Percentiles rank a stretch among this genome's conserved stretches.
Conservation (phyloP, 2,797 vertebrate genomes). For the Ciconia nigra region DNA sequence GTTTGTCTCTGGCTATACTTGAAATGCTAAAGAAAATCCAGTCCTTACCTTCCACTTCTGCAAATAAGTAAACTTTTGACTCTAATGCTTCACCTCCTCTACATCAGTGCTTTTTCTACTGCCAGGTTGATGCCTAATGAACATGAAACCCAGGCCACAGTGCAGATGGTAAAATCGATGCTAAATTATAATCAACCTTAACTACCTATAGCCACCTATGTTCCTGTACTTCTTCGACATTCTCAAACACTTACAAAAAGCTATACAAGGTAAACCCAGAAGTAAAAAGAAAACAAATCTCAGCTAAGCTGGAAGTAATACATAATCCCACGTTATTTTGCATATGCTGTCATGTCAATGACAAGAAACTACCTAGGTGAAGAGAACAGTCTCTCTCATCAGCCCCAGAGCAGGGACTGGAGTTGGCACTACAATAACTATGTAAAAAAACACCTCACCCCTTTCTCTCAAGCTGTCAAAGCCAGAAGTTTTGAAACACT, state of each 20-base stretch:
- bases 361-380: background rate
- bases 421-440: background rate
- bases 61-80: background rate
- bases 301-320: background rate
- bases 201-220: accelerated
- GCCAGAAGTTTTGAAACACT: background rate
- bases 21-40: background rate
- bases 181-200: background rate
- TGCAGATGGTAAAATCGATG: background rate
- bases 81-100: background rate
- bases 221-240: background rate
- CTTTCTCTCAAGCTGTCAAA: background rate
- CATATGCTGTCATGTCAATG: accelerated
- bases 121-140: background rate
- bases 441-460: no score
- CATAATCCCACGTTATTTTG: background rate
- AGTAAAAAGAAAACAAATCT: background rate
- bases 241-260: background rate
- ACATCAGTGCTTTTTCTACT: background rate
- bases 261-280: background rate
- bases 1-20: background rate
- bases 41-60: background rate
- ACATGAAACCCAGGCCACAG: background rate
- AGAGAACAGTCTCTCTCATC: background rate
- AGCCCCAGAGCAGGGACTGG: background rate